phyloP scores from a whole-genome alignment of 2,113 vertebrate genomes.

The Syngnathus typhle region DNA sequence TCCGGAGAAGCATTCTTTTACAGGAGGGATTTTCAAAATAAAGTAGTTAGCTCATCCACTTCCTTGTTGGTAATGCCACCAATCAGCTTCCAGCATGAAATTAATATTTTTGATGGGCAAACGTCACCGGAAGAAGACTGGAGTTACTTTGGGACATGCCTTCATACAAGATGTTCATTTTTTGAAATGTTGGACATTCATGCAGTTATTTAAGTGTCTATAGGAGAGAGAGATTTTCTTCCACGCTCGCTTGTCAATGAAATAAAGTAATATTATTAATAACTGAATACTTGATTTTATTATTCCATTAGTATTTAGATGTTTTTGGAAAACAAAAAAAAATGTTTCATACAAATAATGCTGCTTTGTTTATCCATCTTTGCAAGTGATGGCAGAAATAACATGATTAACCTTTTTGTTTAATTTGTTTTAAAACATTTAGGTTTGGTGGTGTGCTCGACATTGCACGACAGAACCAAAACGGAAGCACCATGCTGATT shows the following conservation, averaged over 20 bases:
- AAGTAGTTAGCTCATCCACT: slow-evolving; percentile 28
- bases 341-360: too few species aligned
- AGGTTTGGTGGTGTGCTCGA: neutral
- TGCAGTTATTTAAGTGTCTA: slow-evolving; percentile 67
- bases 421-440: too few species aligned
- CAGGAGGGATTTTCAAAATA: neutral
- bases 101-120: slow-evolving; percentile 9
- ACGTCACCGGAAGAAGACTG: neutral
- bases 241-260: slow-evolving; percentile 66
- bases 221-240: slow-evolving; percentile 61
- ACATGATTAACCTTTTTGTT: too few species aligned
- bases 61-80: slow-evolving; percentile 24
- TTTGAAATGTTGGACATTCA: slow-evolving; percentile 63
- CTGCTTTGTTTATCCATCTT: too few species aligned
- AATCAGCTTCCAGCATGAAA: slow-evolving; percentile 30
- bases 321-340: neutral
- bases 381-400: too few species aligned
- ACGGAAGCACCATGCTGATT: too few species aligned
- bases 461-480: too few species aligned
- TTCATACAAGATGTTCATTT: slow-evolving; percentile 62
- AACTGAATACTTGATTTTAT: slow-evolving; percentile 1
- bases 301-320: neutral
- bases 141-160: slow-evolving; percentile 28
- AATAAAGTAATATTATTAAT: slow-evolving; percentile 70
- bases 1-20: slow-evolving; percentile 31